Evolutionary conservation across 2,797 vertebrate genomes (phyloP).

Genomic region (Cyclura pinguis): DNA sequence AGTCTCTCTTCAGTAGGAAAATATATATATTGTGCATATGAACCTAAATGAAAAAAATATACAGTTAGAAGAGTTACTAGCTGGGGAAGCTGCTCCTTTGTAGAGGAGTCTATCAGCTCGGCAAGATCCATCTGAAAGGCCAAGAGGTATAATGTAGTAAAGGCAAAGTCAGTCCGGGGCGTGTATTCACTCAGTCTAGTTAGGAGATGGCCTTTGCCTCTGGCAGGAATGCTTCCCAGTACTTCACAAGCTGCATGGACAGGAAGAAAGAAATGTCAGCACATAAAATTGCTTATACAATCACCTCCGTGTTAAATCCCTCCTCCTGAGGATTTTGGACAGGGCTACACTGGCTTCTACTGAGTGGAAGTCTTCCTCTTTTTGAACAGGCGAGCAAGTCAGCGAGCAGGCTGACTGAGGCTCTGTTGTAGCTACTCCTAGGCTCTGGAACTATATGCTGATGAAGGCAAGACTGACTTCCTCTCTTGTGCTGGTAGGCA

Average conservation of each 20-base stretch:
- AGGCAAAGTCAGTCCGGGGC: slow-evolving; percentile 81
- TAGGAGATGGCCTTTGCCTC: slow-evolving; percentile 99
- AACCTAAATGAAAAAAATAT: slow-evolving; percentile 89
- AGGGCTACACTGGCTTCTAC: too few species aligned
- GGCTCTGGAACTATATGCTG: too few species aligned
- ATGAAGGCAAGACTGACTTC: too few species aligned
- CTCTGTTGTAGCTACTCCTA: too few species aligned
- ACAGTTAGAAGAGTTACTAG: slow-evolving; percentile 83
- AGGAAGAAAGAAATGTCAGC: slow-evolving; percentile 49
- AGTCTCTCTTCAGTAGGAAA: slow-evolving; percentile 89
- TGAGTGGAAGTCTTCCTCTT: neutral
- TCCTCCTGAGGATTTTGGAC: neutral
- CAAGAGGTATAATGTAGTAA: slow-evolving; percentile 88
- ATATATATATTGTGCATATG: slow-evolving; percentile 83
- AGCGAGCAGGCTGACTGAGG: neutral
- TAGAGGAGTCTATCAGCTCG: slow-evolving; percentile 66
- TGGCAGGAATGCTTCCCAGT: slow-evolving; percentile 98
- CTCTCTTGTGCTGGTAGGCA: too few species aligned
- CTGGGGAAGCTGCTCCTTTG: slow-evolving; percentile 55
- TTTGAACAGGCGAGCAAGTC: neutral
- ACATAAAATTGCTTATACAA: neutral
- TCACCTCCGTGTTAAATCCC: neutral
- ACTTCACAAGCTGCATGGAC: slow-evolving; percentile 91
- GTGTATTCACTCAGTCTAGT: slow-evolving; percentile 66
- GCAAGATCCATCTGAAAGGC: slow-evolving; percentile 80